phyloP scores from a whole-genome alignment of 64 coral and sea anemone genomes.

The Pocillopora verrucosa region DNA sequence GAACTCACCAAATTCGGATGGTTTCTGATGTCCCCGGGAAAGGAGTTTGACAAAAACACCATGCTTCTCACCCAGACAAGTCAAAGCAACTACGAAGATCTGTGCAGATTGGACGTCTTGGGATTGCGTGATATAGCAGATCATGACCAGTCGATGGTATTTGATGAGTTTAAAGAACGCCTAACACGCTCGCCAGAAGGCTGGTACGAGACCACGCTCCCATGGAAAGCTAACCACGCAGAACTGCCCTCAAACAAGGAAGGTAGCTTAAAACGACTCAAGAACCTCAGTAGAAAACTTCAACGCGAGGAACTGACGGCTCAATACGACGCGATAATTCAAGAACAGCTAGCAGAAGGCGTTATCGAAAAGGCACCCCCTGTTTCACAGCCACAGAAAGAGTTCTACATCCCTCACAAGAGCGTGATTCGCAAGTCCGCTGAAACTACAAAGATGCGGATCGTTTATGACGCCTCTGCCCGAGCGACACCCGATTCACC shows the following conservation, averaged over 20 bases:
- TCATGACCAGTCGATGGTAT: constrained; percentile 4
- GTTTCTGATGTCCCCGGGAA: constrained; percentile 38
- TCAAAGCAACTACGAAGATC: constrained; percentile 18
- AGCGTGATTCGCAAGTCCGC: not conserved
- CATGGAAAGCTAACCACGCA: constrained; percentile 57
- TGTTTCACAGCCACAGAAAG: too few species aligned
- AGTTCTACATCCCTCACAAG: not conserved
- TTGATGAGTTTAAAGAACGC: constrained; percentile 28
- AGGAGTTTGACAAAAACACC: not conserved
- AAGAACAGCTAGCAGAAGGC: constrained; percentile 14
- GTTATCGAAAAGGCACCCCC: too few species aligned
- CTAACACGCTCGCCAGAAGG: constrained; percentile 24
- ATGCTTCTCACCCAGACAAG: not conserved
- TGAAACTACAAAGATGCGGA: not conserved
- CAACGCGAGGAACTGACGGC: constrained; percentile 12
- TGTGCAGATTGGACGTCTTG: constrained; percentile 45
- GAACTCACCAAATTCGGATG: constrained; percentile 48
- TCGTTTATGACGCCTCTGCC: constrained; percentile 3
- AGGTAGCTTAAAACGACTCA: constrained; percentile 43
- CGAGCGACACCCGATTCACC: not conserved
- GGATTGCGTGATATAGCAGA: constrained; percentile 30
- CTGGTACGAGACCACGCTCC: constrained; percentile 51
- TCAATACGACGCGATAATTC: constrained; percentile 55
- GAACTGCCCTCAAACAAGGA: constrained; percentile 39
- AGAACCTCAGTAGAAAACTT: constrained; percentile 41